A percentile compares a stretch with the other conserved stretches of the same genome.
Evolutionary conservation across 2,888 invertebrate genomes (phyloP).

Genomic region (Eupithecia pulchellata): DNA sequence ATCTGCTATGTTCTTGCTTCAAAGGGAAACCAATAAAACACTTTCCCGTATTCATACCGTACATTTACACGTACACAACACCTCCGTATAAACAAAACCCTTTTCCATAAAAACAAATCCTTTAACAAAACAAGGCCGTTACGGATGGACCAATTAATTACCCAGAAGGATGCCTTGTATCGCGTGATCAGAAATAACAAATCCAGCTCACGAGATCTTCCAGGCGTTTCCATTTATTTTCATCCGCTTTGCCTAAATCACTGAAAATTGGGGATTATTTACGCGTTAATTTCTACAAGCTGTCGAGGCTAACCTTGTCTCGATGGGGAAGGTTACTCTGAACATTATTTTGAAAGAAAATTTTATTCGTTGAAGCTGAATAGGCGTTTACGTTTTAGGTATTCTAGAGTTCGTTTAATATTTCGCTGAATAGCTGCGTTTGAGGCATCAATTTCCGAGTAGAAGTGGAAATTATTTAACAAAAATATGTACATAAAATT

Average conservation of each 20-base stretch:
- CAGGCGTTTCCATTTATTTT: slow-evolving; percentile 63
- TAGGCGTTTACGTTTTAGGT: slow-evolving; percentile 25
- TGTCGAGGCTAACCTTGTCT: slow-evolving; percentile 40
- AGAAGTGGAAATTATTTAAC: not conserved
- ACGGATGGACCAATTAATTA: slow-evolving; percentile 52
- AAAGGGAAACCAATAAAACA: not conserved
- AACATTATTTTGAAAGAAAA: slow-evolving; percentile 21
- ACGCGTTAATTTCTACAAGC: slow-evolving; percentile 44
- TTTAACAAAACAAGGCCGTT: slow-evolving; percentile 32
- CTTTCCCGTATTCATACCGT: not conserved
- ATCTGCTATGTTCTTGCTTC: not conserved
- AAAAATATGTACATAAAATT: not conserved
- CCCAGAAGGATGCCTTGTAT: slow-evolving; percentile 54
- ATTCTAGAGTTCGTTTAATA: slow-evolving; percentile 26
- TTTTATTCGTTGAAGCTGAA: slow-evolving; percentile 31
- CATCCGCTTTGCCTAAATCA: slow-evolving; percentile 64
- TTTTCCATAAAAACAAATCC: slow-evolving; percentile 18
- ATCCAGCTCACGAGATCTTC: slow-evolving; percentile 52
- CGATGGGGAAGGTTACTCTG: slow-evolving; percentile 38
- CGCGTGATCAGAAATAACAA: slow-evolving; percentile 62
- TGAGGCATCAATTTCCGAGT: not conserved
- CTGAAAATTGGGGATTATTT: slow-evolving; percentile 53
- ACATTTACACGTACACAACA: not conserved
- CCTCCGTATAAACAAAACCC: slow-evolving; percentile 19
- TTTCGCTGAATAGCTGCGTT: slow-evolving; percentile 6